These are phyloP conservation scores for Perodicticus potto DNA, from an alignment of 2,797 vertebrate genomes.

Conservation along the genomic window DNA sequence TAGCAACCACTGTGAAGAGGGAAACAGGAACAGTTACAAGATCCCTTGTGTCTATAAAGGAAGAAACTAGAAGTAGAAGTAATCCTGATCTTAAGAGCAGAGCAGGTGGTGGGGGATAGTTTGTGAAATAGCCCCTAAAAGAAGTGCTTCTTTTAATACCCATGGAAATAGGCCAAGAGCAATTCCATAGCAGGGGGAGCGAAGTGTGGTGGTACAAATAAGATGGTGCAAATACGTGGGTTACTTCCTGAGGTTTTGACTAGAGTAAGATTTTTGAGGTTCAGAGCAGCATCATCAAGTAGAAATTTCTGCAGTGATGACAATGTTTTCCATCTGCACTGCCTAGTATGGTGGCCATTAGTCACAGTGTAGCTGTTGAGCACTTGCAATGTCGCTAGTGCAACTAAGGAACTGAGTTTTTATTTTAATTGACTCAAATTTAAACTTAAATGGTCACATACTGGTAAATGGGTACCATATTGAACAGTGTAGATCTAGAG, in stretches of 20 bases:
- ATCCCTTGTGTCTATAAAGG: not conserved
- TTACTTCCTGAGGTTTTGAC: not conserved
- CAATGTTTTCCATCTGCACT: not conserved
- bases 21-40: not conserved
- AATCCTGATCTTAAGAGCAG: conserved; percentile 1
- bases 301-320: not conserved
- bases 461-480: not conserved
- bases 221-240: not conserved
- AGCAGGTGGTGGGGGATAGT: not conserved
- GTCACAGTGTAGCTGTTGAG: not conserved
- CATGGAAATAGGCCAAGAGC: not conserved
- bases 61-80: not conserved
- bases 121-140: not conserved
- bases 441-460: not conserved
- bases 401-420: not conserved
- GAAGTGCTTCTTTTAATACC: not conserved
- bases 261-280: not conserved
- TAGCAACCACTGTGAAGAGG: not conserved
- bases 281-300: not conserved
- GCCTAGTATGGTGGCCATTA: not conserved
- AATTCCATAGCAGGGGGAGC: not conserved
- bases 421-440: conserved; percentile 15
- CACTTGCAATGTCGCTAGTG: not conserved
- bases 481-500: not conserved
- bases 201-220: not conserved